Evolutionary conservation across 2,797 vertebrate species (phyloP), one percentile per base, ranked within the genome.

Genomic region (Melanotaenia maccullochi): DNA sequence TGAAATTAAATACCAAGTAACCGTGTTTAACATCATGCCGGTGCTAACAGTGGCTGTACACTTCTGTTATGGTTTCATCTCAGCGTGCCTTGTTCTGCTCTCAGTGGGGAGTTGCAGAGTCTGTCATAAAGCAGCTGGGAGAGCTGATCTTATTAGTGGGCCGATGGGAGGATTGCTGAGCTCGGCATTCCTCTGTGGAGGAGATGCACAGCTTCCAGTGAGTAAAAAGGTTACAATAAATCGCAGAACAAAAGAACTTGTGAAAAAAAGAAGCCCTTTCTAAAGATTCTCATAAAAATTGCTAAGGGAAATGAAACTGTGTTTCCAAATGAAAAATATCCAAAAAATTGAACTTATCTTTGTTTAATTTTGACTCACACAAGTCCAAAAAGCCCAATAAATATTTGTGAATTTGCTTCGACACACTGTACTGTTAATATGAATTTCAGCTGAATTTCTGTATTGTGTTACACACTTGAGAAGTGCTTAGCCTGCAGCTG

Each of bases 81-180:
- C 57, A 13, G 73, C 3, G 9, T 1, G 79, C 44, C 76, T 73
- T 84, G 78, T 60, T 70, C 18, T 16, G 18, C 64, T 68, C 82
- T 70, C 74, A 2, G 65, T 20, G 30, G 83, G 90, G 87, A 86
- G 89, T 87, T 70, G 4, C 35, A 13, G 73, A 61, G 83, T 85
- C 86, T 76, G 82, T 81, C 80, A 76, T 72, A 22, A 51, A 83
- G 62, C 81, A 89, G 78, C 77, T 77, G 82, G 78, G 84, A 87
- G 88, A 79, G 81, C 76, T 74, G 78, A 68, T 79, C 85, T 89
- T 85, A 89, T 90, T 87, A 87, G 77, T 22, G 61, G 52, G 58
- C 69, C 28, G 73, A 79, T 42, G 83, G 86, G 90, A 88, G 84
- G 73, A 76, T 5, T 81, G 84, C 87, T 89, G 90, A 92, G 84